Evolutionary conservation across 2,888 invertebrate species (phyloP), one percentile per base, ranked within the genome.

Genomic region (Eupeodes luniger): DNA sequence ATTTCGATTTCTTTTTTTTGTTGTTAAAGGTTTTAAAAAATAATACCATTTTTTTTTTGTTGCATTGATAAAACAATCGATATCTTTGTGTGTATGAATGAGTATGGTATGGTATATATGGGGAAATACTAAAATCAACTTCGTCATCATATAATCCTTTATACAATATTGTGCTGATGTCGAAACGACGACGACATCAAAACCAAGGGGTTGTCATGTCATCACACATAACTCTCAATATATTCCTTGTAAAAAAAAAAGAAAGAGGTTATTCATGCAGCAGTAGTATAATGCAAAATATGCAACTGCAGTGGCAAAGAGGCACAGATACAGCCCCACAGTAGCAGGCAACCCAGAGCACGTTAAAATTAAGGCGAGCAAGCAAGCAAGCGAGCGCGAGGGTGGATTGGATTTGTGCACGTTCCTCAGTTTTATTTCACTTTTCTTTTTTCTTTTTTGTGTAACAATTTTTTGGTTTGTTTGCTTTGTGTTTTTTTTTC

Each of bases 121-220:
- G 6, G 40, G 16, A 57, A 49, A 77, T 59, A 57, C 67, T 51
- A 61, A 47, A 61, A 78, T 78, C 78, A 51, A 61, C 59, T 78
- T 69, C 67, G 69, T 78, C 78, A 69, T 66, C 77, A 51, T 67
- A 76, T 59, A 11, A 51, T 61, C 61, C n/a, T 69, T 78, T 78
- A 64, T 55, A 64, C 69, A 67, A 53, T 61, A 78, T n/a, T 78
- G 36, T n/a, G 19, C 51, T 40, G 67, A 77, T 51, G 36, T 78
- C 16, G 55, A 69, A 78, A 69, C 49, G 51, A 51, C 19, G 2
- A 19, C 27, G 67, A 77, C 36, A 19, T 77, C n/a, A 44, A 69
- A 78, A 69, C 49, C 40, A 40, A 67, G 11, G 34, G 78, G 77
- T 49, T 77, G 67, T 59, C 57, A 34, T 57, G 4, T 10, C 14